Evolutionary conservation across 1,140 invertebrate genomes (phyloP).

Genomic region (Ganaspis sp.): DNA sequence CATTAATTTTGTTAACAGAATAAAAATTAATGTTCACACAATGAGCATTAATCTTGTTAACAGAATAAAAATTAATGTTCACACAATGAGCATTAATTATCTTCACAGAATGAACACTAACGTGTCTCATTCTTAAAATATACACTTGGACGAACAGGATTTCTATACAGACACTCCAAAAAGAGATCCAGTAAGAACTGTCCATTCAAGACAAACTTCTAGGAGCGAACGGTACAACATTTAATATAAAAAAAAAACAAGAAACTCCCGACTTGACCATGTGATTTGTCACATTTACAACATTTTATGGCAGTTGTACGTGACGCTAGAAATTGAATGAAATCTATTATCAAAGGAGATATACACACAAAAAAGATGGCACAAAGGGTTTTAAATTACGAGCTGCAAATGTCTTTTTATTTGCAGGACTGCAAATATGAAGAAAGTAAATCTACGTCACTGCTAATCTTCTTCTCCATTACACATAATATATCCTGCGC

Average conservation of each 20-base stretch:
- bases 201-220: not conserved
- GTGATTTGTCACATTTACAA: conserved; percentile 9
- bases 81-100: too few species aligned
- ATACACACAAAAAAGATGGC: not conserved
- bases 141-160: not conserved
- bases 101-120: too few species aligned
- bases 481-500: not conserved
- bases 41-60: too few species aligned
- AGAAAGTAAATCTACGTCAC: conserved; percentile 9
- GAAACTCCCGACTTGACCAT: not conserved
- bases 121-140: not conserved
- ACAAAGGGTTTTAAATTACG: not conserved
- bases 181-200: not conserved
- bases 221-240: not conserved
- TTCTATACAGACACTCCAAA: not conserved
- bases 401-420: not conserved
- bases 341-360: not conserved
- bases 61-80: too few species aligned
- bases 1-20: too few species aligned
- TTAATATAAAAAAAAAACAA: not conserved
- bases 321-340: not conserved
- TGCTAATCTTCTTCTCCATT: conserved; percentile 6
- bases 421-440: not conserved
- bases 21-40: too few species aligned
- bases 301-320: not conserved